Base-by-base conservation (phyloP, 2,888 invertebrate species). In the Onchidella celtica region DNA sequence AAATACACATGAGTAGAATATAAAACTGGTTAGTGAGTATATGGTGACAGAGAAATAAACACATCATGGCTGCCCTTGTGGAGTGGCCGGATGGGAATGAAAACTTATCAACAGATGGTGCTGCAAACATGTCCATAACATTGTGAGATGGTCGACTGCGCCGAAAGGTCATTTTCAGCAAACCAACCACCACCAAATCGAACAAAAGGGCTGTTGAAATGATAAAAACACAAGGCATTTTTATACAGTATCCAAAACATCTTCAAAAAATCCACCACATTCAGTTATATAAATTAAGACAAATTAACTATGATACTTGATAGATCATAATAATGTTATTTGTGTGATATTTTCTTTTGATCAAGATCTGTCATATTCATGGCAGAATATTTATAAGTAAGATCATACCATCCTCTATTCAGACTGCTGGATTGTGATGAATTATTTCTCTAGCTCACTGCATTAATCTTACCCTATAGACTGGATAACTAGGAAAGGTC, bases 41-140 rank as follows among this genome's bases (percentile, higher is more conserved):
- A n/a, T 81, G 79, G 14, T 47, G 40, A 11, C 87, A 83, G 0
- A 91, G 83, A 85, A 97, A 96, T 91, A 97, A 96, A 3, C 96
- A 94, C 32, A 98, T 94, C 92, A 96, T 95, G 3, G 96, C 95
- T 0, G 97, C 95, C 87, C 99, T 94, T 36, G 98, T 97, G 0
- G 97, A 96, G 93, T 99, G 99, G 0, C 98, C 98, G 0, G 98
- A 99, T 17, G 99, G 99, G 92, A 99, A 99, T 70, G 96, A 96
- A 92, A 96, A 99, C 89, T 97, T 96, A 80, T 92, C 92, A 0
- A 97, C 96, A 0, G 97, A 97, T 29, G 97, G 86, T 2, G 94
- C 94, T 55, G 95, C 95, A 83, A 96, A 93, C 86, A 96, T 95
- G 91, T 97, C 96, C 86, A 95, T 95, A 83, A 94, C 94, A 90